phyloP scores from a whole-genome alignment of 64 coral and sea anemone genomes.

The Montipora capricornis region DNA sequence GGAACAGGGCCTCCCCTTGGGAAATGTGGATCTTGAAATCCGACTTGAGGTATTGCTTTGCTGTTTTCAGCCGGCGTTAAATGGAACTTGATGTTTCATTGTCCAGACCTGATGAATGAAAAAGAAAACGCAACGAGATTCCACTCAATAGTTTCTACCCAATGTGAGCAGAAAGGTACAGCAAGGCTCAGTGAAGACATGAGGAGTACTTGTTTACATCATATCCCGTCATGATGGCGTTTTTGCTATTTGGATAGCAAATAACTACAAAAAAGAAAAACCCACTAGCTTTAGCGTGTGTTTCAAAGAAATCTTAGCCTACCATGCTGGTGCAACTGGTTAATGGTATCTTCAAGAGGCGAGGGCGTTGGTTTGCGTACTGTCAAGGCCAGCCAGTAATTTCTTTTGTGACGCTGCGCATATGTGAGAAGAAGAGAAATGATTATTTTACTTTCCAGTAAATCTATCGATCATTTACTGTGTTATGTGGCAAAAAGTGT shows the following conservation, averaged over 20 bases:
- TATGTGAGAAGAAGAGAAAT: neutral
- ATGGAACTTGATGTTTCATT: constrained; percentile 23
- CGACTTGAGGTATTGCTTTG: constrained; percentile 48
- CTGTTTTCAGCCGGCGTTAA: constrained; percentile 37
- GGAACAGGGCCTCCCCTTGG: constrained; percentile 16
- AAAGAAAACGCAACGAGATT: neutral
- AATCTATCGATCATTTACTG: neutral
- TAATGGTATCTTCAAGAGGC: constrained; percentile 39
- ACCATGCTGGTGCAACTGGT: neutral
- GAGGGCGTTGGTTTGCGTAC: constrained; percentile 54
- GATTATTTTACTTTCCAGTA: neutral
- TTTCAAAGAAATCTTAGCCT: neutral
- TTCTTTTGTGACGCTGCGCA: constrained; percentile 34
- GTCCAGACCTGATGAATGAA: constrained; percentile 5
- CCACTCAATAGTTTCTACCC: neutral
- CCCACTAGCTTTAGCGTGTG: neutral
- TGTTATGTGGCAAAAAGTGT: neutral
- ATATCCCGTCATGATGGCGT: neutral
- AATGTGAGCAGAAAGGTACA: neutral
- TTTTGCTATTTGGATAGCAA: neutral
- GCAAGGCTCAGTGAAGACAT: neutral
- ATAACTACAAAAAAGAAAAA: neutral
- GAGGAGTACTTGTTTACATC: neutral
- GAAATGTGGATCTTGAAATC: constrained; percentile 61
- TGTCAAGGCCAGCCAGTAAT: constrained; percentile 65